phyloP scores from a whole-genome alignment of 2,888 invertebrate species.

The Ceramica pisi region DNA sequence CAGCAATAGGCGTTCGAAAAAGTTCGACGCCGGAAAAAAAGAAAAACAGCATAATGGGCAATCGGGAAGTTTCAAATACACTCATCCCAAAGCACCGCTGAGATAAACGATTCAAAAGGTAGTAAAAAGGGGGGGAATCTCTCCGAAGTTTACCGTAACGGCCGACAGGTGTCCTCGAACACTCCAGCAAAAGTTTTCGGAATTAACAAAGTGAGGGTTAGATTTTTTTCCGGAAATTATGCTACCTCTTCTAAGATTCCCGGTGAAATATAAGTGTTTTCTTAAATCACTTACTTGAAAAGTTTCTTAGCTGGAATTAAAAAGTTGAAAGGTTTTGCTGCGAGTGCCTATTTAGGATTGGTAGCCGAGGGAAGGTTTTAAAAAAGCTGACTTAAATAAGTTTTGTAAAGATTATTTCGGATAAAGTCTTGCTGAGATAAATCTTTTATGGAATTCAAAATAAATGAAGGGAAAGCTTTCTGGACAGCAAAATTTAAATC shows the following conservation, averaged over 20 bases:
- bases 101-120: conserved; percentile 78
- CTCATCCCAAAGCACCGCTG: conserved; percentile 73
- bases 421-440: conserved; percentile 45
- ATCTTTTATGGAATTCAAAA: conserved; percentile 42
- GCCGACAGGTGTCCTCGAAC: conserved; percentile 79
- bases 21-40: conserved; percentile 64
- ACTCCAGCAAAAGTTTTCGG: conserved; percentile 69
- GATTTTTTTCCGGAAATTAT: conserved; percentile 61
- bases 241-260: conserved; percentile 60
- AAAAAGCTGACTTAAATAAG: conserved; percentile 56
- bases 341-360: conserved; percentile 63
- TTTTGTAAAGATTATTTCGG: conserved; percentile 58
- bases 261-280: conserved; percentile 68
- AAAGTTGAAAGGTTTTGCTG: conserved; percentile 67
- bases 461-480: conserved; percentile 23
- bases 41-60: conserved; percentile 78
- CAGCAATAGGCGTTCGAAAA: conserved; percentile 65
- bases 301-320: conserved; percentile 66
- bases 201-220: conserved; percentile 73
- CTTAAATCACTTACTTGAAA: conserved; percentile 68
- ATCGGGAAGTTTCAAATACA: conserved; percentile 80
- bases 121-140: conserved; percentile 70
- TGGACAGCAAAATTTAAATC: conserved; percentile 1
- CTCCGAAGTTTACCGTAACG: conserved; percentile 73
- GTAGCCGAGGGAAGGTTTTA: conserved; percentile 47